Conservation (phyloP, 2,113 vertebrate genomes). For the Istiophorus platypterus region DNA sequence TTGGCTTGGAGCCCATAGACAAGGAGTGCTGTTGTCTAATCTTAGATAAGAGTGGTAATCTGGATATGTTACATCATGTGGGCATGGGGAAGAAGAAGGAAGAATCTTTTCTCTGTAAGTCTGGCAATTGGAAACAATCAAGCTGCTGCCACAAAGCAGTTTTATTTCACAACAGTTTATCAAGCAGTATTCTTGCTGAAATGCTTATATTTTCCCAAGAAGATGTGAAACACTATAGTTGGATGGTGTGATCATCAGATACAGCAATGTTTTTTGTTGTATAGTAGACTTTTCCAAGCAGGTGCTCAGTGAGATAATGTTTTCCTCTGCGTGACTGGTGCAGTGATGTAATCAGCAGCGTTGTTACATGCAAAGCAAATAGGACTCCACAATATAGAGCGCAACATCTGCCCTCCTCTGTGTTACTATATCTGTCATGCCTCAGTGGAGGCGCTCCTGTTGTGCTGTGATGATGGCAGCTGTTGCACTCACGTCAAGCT, state of each 20-base stretch:
- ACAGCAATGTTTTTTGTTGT: not conserved
- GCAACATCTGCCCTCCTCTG: conserved; percentile 41
- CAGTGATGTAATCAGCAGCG: conserved; percentile 39
- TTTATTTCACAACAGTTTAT: not conserved
- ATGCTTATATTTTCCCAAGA: not conserved
- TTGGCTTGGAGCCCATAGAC: conserved; percentile 45
- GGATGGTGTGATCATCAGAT: not conserved
- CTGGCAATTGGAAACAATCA: not conserved
- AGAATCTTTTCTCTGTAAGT: conserved; percentile 19
- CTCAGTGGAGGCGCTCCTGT: too few species aligned
- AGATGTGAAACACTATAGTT: not conserved
- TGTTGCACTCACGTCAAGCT: not conserved
- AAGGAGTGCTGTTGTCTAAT: conserved; percentile 38
- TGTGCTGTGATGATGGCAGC: not conserved
- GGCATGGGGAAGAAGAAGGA: conserved; percentile 7
- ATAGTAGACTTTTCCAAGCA: conserved; percentile 23
- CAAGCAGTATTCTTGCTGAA: not conserved
- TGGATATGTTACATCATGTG: conserved; percentile 54
- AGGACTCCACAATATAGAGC: not conserved
- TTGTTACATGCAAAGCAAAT: conserved; percentile 19
- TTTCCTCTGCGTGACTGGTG: conserved; percentile 15
- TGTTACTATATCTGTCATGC: conserved; percentile 34
- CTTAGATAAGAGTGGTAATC: conserved; percentile 70
- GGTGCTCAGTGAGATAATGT: conserved; percentile 1
- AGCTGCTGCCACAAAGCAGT: not conserved